Evolutionary conservation across 2,113 vertebrate genomes (phyloP).

Genomic region (Meriones unguiculatus): DNA sequence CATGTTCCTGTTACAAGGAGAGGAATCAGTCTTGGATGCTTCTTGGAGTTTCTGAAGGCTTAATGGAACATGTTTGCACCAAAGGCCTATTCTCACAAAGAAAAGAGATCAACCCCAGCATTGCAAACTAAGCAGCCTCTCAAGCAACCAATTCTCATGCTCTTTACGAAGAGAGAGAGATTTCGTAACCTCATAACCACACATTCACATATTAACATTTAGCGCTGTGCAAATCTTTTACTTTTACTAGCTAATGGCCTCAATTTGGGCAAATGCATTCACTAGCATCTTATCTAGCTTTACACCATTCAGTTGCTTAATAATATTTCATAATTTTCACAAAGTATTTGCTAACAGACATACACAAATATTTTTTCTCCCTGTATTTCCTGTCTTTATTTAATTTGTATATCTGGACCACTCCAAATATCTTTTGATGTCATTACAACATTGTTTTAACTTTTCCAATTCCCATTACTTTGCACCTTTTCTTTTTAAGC

Average conservation of each 20-base stretch:
- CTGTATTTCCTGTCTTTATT: background rate
- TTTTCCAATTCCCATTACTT: background rate
- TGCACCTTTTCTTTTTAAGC: background rate
- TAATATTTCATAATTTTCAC: slow-evolving; percentile 40
- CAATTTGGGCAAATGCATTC: background rate
- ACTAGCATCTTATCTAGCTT: background rate
- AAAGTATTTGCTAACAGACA: background rate
- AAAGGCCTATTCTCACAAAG: background rate
- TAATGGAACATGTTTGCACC: background rate
- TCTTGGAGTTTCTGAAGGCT: too few relatives aligned
- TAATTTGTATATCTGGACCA: background rate
- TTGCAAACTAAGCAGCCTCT: background rate
- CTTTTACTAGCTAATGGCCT: background rate
- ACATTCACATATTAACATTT: slow-evolving; percentile 48
- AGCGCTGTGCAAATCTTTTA: slow-evolving; percentile 15
- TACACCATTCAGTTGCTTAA: background rate
- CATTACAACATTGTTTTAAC: background rate
- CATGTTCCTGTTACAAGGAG: background rate
- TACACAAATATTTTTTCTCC: background rate
- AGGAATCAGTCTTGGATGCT: background rate
- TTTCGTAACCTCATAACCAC: background rate
- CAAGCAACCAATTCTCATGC: background rate
- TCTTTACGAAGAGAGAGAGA: background rate
- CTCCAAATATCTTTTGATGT: background rate
- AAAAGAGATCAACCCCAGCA: background rate